Evolutionary conservation across 2,888 invertebrate species (phyloP).

Genomic region (Taenaris catops): DNA sequence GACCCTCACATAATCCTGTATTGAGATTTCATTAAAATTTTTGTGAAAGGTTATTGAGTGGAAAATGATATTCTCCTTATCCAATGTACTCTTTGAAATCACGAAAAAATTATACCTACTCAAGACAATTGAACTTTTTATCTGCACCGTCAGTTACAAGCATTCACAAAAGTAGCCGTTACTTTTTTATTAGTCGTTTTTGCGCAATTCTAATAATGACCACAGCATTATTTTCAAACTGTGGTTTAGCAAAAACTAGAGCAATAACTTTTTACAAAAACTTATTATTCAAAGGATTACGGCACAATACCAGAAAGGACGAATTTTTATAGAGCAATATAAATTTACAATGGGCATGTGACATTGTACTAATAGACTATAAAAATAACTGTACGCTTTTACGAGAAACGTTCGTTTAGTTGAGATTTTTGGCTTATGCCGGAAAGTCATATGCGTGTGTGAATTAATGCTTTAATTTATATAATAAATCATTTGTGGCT

Average conservation of each 20-base stretch:
- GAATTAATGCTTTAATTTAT: conserved; percentile 7
- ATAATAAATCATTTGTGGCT: background rate
- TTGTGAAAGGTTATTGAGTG: no score
- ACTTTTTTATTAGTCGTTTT: conserved; percentile 32
- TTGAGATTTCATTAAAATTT: no score
- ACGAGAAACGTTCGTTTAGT: conserved; percentile 52
- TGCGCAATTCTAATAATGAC: conserved; percentile 36
- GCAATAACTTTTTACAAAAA: conserved; percentile 59
- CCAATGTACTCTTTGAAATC: no score
- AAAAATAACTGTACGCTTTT: conserved; percentile 52
- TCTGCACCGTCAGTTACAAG: no score
- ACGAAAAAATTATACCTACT: no score
- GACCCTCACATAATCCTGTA: no score
- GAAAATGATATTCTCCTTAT: no score
- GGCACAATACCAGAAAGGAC: conserved; percentile 42
- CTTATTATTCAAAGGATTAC: conserved; percentile 57
- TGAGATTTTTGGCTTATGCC: conserved; percentile 48
- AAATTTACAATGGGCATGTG: conserved; percentile 55
- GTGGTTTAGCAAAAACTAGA: conserved; percentile 68
- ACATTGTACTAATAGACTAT: conserved; percentile 61
- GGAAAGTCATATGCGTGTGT: conserved; percentile 39
- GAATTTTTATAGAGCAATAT: conserved; percentile 62
- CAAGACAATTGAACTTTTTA: no score
- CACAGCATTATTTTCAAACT: conserved; percentile 59
- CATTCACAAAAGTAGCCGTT: conserved; percentile 26